These are phyloP conservation scores for Nipponacmea schrenckii DNA, from an alignment of 2,888 invertebrate genomes.

Conservation along the genomic window DNA sequence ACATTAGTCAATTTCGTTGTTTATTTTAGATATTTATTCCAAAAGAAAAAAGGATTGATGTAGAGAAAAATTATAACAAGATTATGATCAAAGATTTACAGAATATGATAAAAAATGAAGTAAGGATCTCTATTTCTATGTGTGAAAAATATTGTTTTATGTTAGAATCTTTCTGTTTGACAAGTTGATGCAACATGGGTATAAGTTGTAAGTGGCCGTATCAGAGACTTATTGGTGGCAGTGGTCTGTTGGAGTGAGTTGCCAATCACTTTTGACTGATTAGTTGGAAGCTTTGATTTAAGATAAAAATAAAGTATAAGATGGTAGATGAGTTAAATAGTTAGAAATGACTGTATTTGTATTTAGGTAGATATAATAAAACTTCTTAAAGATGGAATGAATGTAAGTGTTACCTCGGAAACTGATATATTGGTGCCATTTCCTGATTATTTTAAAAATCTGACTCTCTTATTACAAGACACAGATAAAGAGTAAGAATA, in stretches of 20 bases:
- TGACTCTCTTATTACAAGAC: slow-evolving; percentile 37
- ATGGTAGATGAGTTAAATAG: too few species aligned
- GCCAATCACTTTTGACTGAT: too few species aligned
- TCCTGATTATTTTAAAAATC: slow-evolving; percentile 46
- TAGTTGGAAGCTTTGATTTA: too few species aligned
- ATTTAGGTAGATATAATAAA: slow-evolving; percentile 36
- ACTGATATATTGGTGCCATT: slow-evolving; percentile 43
- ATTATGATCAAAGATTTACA: slow-evolving; percentile 48
- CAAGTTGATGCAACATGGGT: too few species aligned
- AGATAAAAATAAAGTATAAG: too few species aligned
- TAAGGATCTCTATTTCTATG: slow-evolving; percentile 23
- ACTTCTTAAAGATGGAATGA: slow-evolving; percentile 35
- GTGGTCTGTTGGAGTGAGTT: too few species aligned
- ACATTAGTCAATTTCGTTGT: neutral
- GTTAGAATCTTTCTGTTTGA: too few species aligned
- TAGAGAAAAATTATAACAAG: slow-evolving; percentile 42
- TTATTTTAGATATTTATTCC: slow-evolving; percentile 45
- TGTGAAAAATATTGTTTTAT: too few species aligned
- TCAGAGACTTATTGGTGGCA: too few species aligned
- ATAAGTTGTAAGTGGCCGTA: too few species aligned
- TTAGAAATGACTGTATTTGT: neutral
- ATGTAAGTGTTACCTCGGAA: slow-evolving; percentile 28
- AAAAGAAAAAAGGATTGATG: slow-evolving; percentile 41
- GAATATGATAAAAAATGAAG: slow-evolving; percentile 37
- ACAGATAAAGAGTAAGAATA: slow-evolving; percentile 40